Conservation (phyloP, 2,797 vertebrate species). For the Paguma larvata region DNA sequence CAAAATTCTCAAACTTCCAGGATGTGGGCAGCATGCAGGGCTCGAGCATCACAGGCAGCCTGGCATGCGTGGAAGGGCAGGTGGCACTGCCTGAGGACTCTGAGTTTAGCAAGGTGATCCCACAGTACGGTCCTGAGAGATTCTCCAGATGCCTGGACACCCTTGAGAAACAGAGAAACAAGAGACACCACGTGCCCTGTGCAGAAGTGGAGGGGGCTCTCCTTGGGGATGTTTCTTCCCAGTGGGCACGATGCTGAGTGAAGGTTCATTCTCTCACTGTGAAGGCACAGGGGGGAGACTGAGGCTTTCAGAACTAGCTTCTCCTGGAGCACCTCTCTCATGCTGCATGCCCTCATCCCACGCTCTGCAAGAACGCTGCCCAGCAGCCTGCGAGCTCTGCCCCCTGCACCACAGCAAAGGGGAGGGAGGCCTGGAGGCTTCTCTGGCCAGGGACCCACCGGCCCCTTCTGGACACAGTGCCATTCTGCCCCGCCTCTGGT, state of each 20-base stretch:
- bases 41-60: not conserved
- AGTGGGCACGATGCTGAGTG: no score
- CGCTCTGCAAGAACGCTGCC: no score
- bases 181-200: not conserved
- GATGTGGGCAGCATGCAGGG: not conserved
- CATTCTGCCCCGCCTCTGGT: no score
- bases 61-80: not conserved
- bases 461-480: no score
- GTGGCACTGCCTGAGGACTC: not conserved
- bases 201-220: not conserved
- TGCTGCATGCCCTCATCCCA: not conserved
- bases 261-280: no score
- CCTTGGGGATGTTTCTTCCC: not conserved
- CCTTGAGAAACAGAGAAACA: not conserved
- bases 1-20: not conserved
- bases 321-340: not conserved
- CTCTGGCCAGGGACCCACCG: no score
- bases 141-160: not conserved
- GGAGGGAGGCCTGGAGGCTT: no score
- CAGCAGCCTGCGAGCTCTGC: no score
- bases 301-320: not conserved
- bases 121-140: not conserved
- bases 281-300: not conserved
- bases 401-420: no score
- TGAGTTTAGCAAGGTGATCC: not conserved